Base-by-base conservation (phyloP, 2,113 vertebrate species). In the Marmota monax region DNA sequence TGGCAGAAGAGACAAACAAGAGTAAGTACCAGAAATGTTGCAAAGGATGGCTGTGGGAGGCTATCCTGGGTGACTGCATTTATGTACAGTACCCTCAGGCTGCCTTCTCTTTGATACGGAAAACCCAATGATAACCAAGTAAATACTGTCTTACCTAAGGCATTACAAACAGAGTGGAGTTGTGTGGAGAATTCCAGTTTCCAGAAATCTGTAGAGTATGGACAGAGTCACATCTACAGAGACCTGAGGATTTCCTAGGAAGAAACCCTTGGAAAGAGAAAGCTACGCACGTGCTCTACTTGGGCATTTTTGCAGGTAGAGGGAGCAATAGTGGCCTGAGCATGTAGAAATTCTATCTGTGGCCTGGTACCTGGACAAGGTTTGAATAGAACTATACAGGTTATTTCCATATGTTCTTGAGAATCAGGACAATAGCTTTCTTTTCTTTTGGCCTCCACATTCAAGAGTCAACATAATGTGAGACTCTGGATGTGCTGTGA, bases 81-180 rank as follows among this genome's bases (percentile, higher is more conserved):
- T 86, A n/a, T 76, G 12, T 79, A 45, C 22, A 32, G 23, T 45
- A 63, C 20, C 70, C 17, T 39, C 67, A 23, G n/a, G 18, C 69
- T 94, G 27, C 42, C 56, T 85, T 93, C 77, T 89, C 25, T 94
- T 82, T 69, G 32, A 48, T 58, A 84, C 42, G 69, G 39, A 82
- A 94, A 70, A 79, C 32, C 74, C 84, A 20, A 12, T 45, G 91
- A 63, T 85, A 77, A 92, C 39, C 58, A 69, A n/a, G 37, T 77
- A 32, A 87, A 6, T 48, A 12, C n/a, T 90, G 58, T 83, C 34
- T 92, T 88, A 69, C 25, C 56, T 76, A 76, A 69, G 23, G 8
- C 20, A 39, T 48, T 92, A 73, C 22, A 92, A 72, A 77, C 13
- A 29, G 20, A 95, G 39, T 39, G 37, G 63, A 48, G 29, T 79